phyloP scores from a whole-genome alignment of 2,113 vertebrate genomes.

The Aleadryas rufinucha region DNA sequence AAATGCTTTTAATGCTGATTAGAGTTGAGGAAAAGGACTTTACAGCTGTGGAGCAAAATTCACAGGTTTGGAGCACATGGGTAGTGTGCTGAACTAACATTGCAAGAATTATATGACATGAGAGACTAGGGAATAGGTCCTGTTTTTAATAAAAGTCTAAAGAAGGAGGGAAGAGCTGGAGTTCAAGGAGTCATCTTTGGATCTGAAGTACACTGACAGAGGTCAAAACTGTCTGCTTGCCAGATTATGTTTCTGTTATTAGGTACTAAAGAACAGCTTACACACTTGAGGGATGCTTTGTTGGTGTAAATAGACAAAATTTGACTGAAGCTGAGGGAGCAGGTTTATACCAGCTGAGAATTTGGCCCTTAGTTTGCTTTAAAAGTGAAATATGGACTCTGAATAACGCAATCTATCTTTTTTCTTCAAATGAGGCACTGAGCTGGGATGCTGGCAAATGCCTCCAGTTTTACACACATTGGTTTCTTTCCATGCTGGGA shows the following conservation, averaged over 20 bases:
- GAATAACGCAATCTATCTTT: not conserved
- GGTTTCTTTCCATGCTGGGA: not conserved
- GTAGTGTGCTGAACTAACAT: not conserved
- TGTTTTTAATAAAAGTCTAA: conserved; percentile 20
- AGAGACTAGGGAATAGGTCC: not conserved
- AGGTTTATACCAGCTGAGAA: not conserved
- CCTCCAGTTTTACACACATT: not conserved
- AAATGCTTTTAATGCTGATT: not conserved
- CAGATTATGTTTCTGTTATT: conserved; percentile 12
- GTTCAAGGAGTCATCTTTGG: conserved; percentile 21
- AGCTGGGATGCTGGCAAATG: not conserved
- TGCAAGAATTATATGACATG: not conserved
- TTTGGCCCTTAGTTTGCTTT: not conserved
- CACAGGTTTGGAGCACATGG: not conserved
- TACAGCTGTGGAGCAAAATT: not conserved
- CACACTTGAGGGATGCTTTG: not conserved
- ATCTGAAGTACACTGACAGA: not conserved
- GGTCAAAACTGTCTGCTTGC: not conserved
- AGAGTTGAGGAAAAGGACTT: not conserved
- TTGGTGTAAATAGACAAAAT: not conserved
- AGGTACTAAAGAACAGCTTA: not conserved
- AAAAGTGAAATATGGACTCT: not conserved
- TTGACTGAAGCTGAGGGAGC: not conserved
- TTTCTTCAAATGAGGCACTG: not conserved
- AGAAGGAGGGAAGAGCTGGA: not conserved